These are phyloP conservation scores for Centropristis striata DNA, from an alignment of 2,113 vertebrate species.

Conservation along the genomic window DNA sequence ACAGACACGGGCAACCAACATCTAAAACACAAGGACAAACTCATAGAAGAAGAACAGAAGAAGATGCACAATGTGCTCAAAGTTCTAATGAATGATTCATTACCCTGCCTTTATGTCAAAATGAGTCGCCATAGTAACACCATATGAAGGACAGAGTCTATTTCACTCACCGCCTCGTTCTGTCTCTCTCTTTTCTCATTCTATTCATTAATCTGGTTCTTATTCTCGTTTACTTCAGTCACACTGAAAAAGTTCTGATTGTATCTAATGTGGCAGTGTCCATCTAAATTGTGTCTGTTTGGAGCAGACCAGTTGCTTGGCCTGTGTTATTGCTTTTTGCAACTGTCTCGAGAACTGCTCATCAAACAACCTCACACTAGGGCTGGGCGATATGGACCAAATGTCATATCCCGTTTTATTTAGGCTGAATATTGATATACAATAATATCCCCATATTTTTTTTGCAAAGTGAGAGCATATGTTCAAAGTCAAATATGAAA, in stretches of 20 bases:
- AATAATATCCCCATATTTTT: too few relatives aligned
- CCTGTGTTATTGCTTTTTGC: too few relatives aligned
- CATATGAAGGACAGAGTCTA: slow-evolving; percentile 64
- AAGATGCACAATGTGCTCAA: slow-evolving; percentile 35
- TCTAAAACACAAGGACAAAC: not conserved
- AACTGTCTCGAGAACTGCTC: too few relatives aligned
- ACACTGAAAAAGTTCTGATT: not conserved
- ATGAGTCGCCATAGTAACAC: slow-evolving; percentile 69
- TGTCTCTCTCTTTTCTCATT: not conserved
- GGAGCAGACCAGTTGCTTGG: too few relatives aligned
- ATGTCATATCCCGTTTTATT: too few relatives aligned
- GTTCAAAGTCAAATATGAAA: too few relatives aligned
- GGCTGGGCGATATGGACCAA: too few relatives aligned
- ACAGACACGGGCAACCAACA: not conserved
- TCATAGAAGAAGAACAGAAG: not conserved
- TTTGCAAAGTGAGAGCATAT: too few relatives aligned
- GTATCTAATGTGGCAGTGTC: not conserved
- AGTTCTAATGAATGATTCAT: slow-evolving; percentile 69
- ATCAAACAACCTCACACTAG: too few relatives aligned
- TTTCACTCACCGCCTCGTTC: not conserved
- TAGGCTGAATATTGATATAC: too few relatives aligned
- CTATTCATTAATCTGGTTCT: slow-evolving; percentile 1
- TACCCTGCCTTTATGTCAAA: slow-evolving; percentile 62
- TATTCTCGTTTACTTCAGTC: not conserved
- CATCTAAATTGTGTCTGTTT: too few relatives aligned